Base-by-base conservation (phyloP, 2,797 vertebrate species). In the Cuniculus paca region DNA sequence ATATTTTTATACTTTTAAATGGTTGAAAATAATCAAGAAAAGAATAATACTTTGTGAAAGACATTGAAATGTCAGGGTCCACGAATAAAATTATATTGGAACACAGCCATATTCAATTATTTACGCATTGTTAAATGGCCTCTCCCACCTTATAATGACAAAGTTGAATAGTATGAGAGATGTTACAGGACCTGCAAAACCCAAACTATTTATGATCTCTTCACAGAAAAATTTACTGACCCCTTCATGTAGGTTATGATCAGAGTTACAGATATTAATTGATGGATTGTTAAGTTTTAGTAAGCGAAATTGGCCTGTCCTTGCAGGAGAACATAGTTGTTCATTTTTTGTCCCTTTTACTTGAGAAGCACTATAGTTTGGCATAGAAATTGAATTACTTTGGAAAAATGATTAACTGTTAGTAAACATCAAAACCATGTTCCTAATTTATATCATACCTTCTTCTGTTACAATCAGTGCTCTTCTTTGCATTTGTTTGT, bases 301-400 rank as follows among this genome's bases (percentile, higher is more conserved):
- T 90, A 84, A 87, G 28, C 90, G 88, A 92, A 68, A 90, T 72
- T 52, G 42, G 11, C 10, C 13, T 87, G 16, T 77, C 63, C 74
- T n/a, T 80, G 26, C 1, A 20, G 39, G 6, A 90, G 81, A 83
- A 42, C 34, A 48, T 8, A 78, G 1, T 77, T 63, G 14, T 16
- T 42, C 9, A 12, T 50, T 20, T 56, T 12, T 39, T 8, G 3
- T 36, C 6, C 60, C 22, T 82, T 61, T 80, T 54, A 39, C 36
- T 88, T 31, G 50, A 72, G 63, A 80, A 90, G 28, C 60, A 54
- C 16, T 52, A 10, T 54, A 28, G 17, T 60, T 91, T 83, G 45
- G 6, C 17, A 75, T 28, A 86, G 14, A 82, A 86, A 52, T 84
- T 28, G 95, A 94, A 52, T 88, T 93, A 82, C 36, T 91, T 86